Evolutionary conservation across 2,113 vertebrate species (phyloP).

Genomic region (Myiozetetes cayanensis): DNA sequence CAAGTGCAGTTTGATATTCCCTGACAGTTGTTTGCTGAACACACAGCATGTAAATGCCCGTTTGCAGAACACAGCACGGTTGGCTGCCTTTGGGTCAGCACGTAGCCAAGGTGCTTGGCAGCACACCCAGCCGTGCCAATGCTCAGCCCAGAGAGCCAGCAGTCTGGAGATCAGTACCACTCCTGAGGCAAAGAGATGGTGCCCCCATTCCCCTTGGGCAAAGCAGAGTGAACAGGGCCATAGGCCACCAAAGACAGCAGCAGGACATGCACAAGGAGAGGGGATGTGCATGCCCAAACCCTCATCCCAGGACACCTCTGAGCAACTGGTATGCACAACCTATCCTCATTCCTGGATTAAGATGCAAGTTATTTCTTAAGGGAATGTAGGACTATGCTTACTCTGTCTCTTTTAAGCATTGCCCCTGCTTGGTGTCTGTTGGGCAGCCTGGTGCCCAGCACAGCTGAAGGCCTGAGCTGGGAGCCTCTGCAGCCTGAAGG

Average conservation of each 20-base stretch:
- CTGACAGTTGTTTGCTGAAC: slow-evolving; percentile 17
- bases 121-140: accelerated
- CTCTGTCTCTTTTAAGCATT: background rate
- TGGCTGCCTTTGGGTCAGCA: background rate
- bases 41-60: background rate
- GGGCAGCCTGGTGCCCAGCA: background rate
- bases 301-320: background rate
- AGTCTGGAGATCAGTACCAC: background rate
- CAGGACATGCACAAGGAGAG: background rate
- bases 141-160: background rate
- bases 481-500: background rate
- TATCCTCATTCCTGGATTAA: background rate
- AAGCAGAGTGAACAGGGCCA: background rate
- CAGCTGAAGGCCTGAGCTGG: background rate
- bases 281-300: background rate
- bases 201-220: background rate
- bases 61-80: background rate
- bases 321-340: background rate
- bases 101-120: accelerated
- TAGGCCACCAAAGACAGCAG: background rate
- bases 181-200: background rate
- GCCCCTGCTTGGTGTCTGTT: background rate
- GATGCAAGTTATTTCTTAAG: background rate
- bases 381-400: background rate
- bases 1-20: slow-evolving; percentile 13